Evolutionary conservation across 2,888 invertebrate species (phyloP).

Genomic region (Epinotia nisella): DNA sequence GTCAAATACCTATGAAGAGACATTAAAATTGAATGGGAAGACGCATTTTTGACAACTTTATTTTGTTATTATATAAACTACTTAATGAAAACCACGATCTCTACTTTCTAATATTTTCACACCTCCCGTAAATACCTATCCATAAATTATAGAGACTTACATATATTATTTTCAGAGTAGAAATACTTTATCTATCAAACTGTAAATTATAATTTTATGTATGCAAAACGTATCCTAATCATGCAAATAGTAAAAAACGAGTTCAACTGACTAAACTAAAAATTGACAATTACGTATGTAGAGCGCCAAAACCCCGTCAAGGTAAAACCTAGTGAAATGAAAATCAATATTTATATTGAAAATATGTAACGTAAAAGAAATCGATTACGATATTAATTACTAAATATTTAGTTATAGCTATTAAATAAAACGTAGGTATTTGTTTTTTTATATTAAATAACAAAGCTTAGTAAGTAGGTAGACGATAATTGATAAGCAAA

Average conservation of each 20-base stretch:
- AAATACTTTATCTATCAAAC: neutral
- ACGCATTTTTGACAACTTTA: too few relatives aligned
- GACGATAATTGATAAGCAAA: constrained; percentile 1
- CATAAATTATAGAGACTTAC: neutral
- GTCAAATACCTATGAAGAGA: too few relatives aligned
- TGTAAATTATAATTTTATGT: neutral
- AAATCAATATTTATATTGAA: neutral
- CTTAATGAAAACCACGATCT: too few relatives aligned
- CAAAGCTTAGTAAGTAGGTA: too few relatives aligned
- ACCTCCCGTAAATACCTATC: constrained; percentile 6
- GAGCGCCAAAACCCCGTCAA: neutral
- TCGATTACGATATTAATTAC: too few relatives aligned
- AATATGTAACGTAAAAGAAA: too few relatives aligned
- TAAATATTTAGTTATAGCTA: too few relatives aligned
- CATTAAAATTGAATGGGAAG: too few relatives aligned
- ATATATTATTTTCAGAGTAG: neutral
- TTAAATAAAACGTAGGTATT: too few relatives aligned
- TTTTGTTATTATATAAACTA: too few relatives aligned
- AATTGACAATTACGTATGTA: constrained; percentile 1
- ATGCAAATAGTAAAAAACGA: constrained; percentile 3
- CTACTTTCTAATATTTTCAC: constrained; percentile 13
- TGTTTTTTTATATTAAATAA: too few relatives aligned
- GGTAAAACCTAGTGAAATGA: neutral
- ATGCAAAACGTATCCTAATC: neutral
- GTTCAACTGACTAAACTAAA: neutral